A percentile compares a stretch with the other conserved stretches of the same genome.
Conservation (phyloP, 2,888 invertebrate genomes). For the Limenitis camilla region DNA sequence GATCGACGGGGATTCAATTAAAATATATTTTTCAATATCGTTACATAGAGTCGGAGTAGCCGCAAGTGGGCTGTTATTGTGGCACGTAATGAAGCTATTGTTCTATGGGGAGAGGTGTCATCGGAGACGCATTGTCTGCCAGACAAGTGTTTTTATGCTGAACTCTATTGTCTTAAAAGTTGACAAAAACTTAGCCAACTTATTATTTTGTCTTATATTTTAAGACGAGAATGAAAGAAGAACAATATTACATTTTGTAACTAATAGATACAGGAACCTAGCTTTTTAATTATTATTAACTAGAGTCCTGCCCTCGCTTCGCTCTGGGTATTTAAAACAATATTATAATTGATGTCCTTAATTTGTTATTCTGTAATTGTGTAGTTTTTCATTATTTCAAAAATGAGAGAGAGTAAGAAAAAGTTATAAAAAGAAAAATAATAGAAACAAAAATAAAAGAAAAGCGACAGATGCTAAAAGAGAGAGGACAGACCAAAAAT, state of each 20-base stretch:
- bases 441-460: too few species aligned
- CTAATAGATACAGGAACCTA: too few species aligned
- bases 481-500: too few species aligned
- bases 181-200: slow-evolving; percentile 11
- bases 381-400: too few species aligned
- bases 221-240: neutral
- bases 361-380: too few species aligned
- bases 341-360: too few species aligned
- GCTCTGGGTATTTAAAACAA: too few species aligned
- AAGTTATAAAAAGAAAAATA: too few species aligned
- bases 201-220: slow-evolving; percentile 1
- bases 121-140: slow-evolving; percentile 52
- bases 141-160: slow-evolving; percentile 49
- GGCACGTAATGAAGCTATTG: slow-evolving; percentile 61
- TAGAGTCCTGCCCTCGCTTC: too few species aligned
- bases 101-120: slow-evolving; percentile 51
- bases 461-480: too few species aligned
- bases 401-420: too few species aligned
- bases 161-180: slow-evolving; percentile 37
- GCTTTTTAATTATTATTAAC: too few species aligned
- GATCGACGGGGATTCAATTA: slow-evolving; percentile 33
- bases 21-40: slow-evolving; percentile 41
- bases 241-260: neutral
- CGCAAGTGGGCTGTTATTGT: slow-evolving; percentile 53
- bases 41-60: slow-evolving; percentile 33